Evolutionary conservation across 2,797 vertebrate species (phyloP).

Genomic region (Lagocephalus sceleratus): DNA sequence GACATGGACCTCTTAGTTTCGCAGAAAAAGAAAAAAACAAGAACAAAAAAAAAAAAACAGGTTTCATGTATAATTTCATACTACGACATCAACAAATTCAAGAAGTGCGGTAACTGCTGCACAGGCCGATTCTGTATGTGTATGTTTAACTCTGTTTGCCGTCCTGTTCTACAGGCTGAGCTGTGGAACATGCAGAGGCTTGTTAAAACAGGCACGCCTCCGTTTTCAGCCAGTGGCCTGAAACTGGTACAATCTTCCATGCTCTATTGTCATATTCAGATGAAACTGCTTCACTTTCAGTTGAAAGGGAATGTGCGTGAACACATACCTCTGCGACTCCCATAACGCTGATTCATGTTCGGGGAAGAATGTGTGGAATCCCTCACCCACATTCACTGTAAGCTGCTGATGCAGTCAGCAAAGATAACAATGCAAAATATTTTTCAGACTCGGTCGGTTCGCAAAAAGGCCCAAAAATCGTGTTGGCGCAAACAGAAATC

Average conservation of each 20-base stretch:
- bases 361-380: slow-evolving; percentile 49
- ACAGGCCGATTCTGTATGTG: background rate
- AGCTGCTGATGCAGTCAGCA: slow-evolving; percentile 14
- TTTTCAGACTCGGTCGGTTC: slow-evolving; percentile 43
- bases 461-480: slow-evolving; percentile 29
- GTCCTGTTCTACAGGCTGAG: slow-evolving; percentile 50
- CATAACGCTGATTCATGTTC: slow-evolving; percentile 31
- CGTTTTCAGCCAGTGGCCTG: slow-evolving; percentile 50
- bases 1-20: too few species aligned
- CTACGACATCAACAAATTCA: too few species aligned
- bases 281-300: slow-evolving; percentile 62
- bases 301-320: slow-evolving; percentile 52
- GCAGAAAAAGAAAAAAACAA: slow-evolving; percentile 13
- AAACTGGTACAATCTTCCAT: slow-evolving; percentile 57
- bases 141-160: slow-evolving; percentile 9
- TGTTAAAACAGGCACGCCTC: slow-evolving; percentile 52
- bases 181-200: slow-evolving; percentile 47
- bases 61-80: too few species aligned
- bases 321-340: slow-evolving; percentile 51
- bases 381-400: slow-evolving; percentile 18
- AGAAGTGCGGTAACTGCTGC: too few species aligned
- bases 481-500: slow-evolving; percentile 20
- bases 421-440: slow-evolving; percentile 32
- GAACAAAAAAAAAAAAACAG: background rate
- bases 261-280: slow-evolving; percentile 56